phyloP scores from a whole-genome alignment of 2,888 invertebrate species.

The Meganola albula region DNA sequence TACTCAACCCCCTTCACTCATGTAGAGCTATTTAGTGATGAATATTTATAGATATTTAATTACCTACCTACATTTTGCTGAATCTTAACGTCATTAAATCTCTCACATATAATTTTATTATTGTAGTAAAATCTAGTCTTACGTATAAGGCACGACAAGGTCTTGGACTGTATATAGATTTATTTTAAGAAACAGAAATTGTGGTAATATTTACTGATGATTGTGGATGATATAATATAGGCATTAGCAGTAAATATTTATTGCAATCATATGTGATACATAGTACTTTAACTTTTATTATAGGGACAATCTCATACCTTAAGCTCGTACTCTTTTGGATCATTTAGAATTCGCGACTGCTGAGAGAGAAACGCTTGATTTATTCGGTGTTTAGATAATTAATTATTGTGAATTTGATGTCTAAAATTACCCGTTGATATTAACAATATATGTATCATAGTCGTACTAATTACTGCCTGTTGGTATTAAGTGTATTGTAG shows the following conservation, averaged over 20 bases:
- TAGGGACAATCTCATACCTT: slow-evolving; percentile 62
- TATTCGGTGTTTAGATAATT: slow-evolving; percentile 46
- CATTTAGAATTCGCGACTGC: slow-evolving; percentile 37
- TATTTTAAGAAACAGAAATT: slow-evolving; percentile 57
- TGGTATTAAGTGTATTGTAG: slow-evolving; percentile 33
- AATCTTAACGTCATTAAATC: slow-evolving; percentile 43
- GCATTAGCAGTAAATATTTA: slow-evolving; percentile 55
- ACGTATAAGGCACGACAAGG: slow-evolving; percentile 66
- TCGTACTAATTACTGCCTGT: slow-evolving; percentile 36
- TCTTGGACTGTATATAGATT: slow-evolving; percentile 67
- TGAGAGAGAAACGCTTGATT: slow-evolving; percentile 50
- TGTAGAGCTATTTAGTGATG: slow-evolving; percentile 32
- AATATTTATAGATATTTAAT: slow-evolving; percentile 37
- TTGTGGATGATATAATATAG: slow-evolving; percentile 23
- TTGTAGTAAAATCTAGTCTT: slow-evolving; percentile 76
- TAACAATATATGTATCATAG: slow-evolving; percentile 32
- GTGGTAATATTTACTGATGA: slow-evolving; percentile 56
- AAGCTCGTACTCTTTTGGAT: slow-evolving; percentile 40
- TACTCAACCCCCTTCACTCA: slow-evolving; percentile 33
- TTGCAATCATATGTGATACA: slow-evolving; percentile 70
- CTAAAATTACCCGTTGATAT: slow-evolving; percentile 46
- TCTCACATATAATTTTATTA: slow-evolving; percentile 58
- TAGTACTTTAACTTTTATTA: slow-evolving; percentile 52
- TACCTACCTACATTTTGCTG: slow-evolving; percentile 33
- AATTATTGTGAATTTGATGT: slow-evolving; percentile 53